Percentiles rank a stretch among this genome's conserved stretches.
Evolutionary conservation across 2,888 invertebrate species (phyloP).

Genomic region (Teleiodes luculella): DNA sequence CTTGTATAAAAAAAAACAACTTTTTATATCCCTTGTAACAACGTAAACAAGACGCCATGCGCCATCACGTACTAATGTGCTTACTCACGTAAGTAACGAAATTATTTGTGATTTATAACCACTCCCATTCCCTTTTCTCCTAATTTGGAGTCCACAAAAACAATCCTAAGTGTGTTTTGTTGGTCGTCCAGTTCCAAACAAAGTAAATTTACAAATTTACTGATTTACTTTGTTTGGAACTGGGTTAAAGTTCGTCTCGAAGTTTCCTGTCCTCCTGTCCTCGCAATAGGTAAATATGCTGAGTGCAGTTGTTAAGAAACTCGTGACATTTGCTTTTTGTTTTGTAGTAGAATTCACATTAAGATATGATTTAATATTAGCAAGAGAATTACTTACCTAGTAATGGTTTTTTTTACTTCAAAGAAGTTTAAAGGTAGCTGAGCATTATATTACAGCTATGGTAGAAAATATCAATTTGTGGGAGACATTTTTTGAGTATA

Average conservation of each 20-base stretch:
- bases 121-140: not conserved
- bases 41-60: not conserved
- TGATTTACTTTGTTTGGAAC: not conserved
- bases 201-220: too few species aligned
- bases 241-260: not conserved
- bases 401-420: too few species aligned
- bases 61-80: not conserved
- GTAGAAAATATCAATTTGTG: too few species aligned
- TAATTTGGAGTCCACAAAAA: not conserved
- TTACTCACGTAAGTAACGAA: not conserved
- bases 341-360: not conserved
- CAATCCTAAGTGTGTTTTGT: not conserved
- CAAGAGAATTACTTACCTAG: too few species aligned
- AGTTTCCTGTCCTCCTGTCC: not conserved
- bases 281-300: not conserved
- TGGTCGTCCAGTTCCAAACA: not conserved
- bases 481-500: too few species aligned
- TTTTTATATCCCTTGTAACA: not conserved
- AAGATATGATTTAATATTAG: too few species aligned
- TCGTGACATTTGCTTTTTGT: not conserved
- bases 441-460: too few species aligned
- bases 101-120: constrained; percentile 1
- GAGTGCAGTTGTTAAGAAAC: not conserved
- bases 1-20: not conserved
- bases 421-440: too few species aligned